Evolutionary conservation across 1,140 invertebrate genomes (phyloP), one percentile per base, ranked within the genome.

Genomic region (Diachasma alloeum): DNA sequence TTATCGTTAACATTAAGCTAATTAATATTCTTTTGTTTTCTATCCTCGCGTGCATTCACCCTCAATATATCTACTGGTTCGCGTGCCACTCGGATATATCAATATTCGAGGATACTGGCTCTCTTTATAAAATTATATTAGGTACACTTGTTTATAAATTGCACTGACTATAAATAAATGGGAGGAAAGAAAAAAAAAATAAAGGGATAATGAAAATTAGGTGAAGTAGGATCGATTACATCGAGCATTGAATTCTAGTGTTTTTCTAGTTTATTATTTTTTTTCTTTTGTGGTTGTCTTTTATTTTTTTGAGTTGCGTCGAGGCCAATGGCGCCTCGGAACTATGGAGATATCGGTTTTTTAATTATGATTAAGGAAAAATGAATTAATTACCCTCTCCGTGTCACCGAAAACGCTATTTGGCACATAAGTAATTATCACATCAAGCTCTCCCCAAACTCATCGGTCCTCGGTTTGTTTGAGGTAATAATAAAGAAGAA

Each of bases 1-100:
- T 88, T 87, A 88, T 89, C 82, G 31, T 37, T 39, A 88, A 88
- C 85, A 88, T 88, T 88, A 88, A 89, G 83, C 86, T 88, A 87
- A 85, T 77, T 48, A 37, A 31, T 71, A 75, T 71, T 66, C 31
- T 72, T 36, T 66, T 73, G 70, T 48, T 71, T n/a, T 39, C 56
- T 39, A 74, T 71, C 68, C 68, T 70, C 53, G 48, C 71, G 42
- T 76, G 76, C 44, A 68, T 63, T 44, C 46, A 63, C 8, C 78
- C 63, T 26, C 66, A 72, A 53, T 71, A 37, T 68, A 39, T 68
- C 66, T 68, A 68, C 26, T 68, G 31, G 31, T 68, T 39, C 31
- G 59, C 22, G 31, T 53, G 59, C 59, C 26, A 31, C 59, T 66
- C 31, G 66, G n/a, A 68, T 37, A 37, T 68, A 37, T 68, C 10